phyloP scores from a whole-genome alignment of 1,140 invertebrate genomes.

The Drosophila bipectinata region DNA sequence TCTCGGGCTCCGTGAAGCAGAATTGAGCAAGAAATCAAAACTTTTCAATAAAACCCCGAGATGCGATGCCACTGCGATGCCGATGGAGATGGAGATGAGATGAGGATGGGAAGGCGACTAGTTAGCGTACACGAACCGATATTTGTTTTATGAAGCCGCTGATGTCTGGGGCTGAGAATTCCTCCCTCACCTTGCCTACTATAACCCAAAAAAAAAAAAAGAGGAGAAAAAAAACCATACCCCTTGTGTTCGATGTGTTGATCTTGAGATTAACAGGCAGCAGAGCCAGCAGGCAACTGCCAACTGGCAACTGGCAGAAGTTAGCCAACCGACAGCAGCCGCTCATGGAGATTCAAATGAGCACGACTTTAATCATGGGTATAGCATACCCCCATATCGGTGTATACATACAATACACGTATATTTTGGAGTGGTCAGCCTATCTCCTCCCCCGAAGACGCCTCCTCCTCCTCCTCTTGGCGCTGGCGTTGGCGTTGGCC shows the following conservation, averaged over 20 bases:
- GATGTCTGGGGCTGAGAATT: conserved; percentile 37
- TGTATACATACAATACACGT: conserved; percentile 1
- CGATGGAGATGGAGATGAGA: conserved; percentile 35
- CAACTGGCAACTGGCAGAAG: conserved; percentile 37
- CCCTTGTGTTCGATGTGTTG: conserved; percentile 61
- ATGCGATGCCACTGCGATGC: conserved; percentile 19
- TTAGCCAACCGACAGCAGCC: conserved; percentile 33
- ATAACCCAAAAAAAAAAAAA: not conserved
- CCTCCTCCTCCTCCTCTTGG: conserved; percentile 11
- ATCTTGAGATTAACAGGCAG: conserved; percentile 81
- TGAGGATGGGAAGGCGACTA: conserved; percentile 57
- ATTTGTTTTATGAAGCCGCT: conserved; percentile 78
- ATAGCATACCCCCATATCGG: conserved; percentile 50
- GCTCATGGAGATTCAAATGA: conserved; percentile 77
- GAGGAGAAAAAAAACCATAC: not conserved
- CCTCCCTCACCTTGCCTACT: conserved; percentile 39
- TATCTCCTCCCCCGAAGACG: conserved; percentile 31
- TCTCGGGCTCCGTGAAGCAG: conserved; percentile 51
- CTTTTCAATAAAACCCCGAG: conserved; percentile 33
- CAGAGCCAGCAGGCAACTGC: conserved; percentile 41
- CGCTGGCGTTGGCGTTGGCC: conserved; percentile 71
- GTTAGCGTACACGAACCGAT: conserved; percentile 73
- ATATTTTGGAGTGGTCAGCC: conserved; percentile 39
- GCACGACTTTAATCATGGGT: conserved; percentile 71
- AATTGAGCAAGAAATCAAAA: conserved; percentile 72